Conservation (phyloP, 2,113 vertebrate species). For the Sapayoa aenigma region DNA sequence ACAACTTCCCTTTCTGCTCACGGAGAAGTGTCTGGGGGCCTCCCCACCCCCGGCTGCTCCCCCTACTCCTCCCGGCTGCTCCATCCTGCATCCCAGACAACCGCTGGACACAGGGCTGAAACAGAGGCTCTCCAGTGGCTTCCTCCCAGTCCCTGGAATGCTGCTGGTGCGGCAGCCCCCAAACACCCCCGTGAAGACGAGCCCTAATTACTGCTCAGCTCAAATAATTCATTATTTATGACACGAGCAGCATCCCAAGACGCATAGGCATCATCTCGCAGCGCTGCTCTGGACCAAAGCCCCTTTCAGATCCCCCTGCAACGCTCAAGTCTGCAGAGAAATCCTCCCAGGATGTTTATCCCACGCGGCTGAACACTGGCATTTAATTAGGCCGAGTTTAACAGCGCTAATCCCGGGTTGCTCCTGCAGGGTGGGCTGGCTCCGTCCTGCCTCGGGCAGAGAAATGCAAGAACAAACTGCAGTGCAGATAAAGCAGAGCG, state of each 20-base stretch:
- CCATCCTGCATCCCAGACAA: rapidly evolving
- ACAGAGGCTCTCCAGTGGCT: too few relatives aligned
- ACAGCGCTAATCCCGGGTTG: not conserved
- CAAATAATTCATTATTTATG: not conserved
- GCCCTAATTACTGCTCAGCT: not conserved
- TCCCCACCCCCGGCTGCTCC: too few relatives aligned
- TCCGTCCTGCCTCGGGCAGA: not conserved
- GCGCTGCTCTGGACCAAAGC: not conserved
- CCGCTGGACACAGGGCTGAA: rapidly evolving
- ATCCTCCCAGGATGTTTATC: not conserved
- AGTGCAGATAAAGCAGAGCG: not conserved
- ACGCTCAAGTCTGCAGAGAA: rapidly evolving
- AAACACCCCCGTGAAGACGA: rapidly evolving
- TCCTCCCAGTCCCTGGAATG: not conserved
- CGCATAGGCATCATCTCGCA: rapidly evolving
- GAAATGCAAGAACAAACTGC: not conserved
- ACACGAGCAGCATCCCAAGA: not conserved
- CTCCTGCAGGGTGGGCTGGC: rapidly evolving
- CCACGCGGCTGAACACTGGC: rapidly evolving
- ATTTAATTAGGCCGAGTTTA: not conserved
- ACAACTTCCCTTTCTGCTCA: not conserved
- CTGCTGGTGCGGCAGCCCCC: not conserved
- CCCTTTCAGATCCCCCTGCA: rapidly evolving
- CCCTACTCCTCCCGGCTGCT: not conserved
- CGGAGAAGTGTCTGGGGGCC: not conserved